A percentile compares a stretch with the other conserved stretches of the same genome.
These are phyloP conservation scores for Myotis findleyi DNA, from an alignment of 2,797 vertebrate species.

Conservation along the genomic window DNA sequence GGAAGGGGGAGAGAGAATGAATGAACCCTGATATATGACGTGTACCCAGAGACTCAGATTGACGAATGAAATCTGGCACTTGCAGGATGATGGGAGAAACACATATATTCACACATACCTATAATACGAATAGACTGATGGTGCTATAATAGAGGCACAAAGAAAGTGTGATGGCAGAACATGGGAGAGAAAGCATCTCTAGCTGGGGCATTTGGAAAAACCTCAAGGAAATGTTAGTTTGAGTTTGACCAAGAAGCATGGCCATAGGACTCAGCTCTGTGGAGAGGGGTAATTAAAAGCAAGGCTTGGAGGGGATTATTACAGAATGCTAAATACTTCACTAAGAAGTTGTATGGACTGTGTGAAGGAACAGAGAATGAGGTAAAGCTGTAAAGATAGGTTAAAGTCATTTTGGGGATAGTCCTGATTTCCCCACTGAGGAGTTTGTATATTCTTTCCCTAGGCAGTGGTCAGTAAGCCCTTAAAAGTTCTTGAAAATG, in stretches of 20 bases:
- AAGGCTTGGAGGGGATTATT: neutral
- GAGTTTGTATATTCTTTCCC: neutral
- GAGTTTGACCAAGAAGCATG: neutral
- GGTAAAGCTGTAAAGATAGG: neutral
- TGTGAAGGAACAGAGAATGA: neutral
- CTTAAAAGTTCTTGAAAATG: slow-evolving; percentile 14
- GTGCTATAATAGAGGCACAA: neutral
- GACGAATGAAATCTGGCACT: neutral
- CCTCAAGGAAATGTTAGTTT: neutral
- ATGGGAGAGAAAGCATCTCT: neutral
- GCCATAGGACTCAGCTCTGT: neutral
- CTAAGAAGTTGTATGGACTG: neutral
- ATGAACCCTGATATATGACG: neutral
- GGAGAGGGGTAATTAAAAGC: neutral
- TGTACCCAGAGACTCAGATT: neutral
- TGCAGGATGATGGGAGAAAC: neutral
- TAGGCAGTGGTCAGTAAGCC: neutral
- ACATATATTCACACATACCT: neutral
- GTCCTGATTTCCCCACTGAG: neutral
- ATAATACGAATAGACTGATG: neutral
- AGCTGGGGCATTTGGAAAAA: neutral
- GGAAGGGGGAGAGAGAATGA: neutral
- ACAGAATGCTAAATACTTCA: neutral
- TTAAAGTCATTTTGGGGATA: neutral
- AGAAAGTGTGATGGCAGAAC: neutral